Conservation (phyloP, 2,113 vertebrate species). For the Epinephelus moara region DNA sequence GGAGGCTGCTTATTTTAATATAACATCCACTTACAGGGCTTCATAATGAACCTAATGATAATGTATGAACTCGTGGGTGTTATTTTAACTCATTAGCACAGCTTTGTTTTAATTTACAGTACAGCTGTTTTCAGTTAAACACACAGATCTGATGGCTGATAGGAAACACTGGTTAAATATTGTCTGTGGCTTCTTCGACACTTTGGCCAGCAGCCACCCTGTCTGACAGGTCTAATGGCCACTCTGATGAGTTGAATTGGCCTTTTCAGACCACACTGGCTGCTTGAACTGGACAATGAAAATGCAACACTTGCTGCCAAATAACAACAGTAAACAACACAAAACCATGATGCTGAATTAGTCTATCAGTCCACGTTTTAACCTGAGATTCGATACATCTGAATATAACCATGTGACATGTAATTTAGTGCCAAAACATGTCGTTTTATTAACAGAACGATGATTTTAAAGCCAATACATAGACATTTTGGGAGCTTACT, state of each 20-base stretch:
- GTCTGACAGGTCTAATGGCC: slow-evolving; percentile 23
- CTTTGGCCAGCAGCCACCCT: slow-evolving; percentile 21
- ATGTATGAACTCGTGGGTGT: slow-evolving; percentile 1
- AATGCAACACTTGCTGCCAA: slow-evolving; percentile 2
- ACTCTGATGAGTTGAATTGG: neutral
- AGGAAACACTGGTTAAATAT: neutral
- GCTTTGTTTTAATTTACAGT: slow-evolving; percentile 38
- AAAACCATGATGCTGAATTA: neutral
- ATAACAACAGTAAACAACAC: slow-evolving; percentile 8
- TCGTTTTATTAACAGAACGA: neutral
- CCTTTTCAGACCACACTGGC: neutral
- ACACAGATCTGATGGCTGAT: neutral
- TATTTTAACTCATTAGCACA: slow-evolving; percentile 20
- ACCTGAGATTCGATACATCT: neutral
- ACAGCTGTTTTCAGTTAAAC: slow-evolving; percentile 8
- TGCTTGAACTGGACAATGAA: neutral
- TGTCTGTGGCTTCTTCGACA: slow-evolving; percentile 1
- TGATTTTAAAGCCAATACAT: neutral
- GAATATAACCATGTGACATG: neutral
- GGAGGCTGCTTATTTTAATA: neutral
- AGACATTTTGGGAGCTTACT: neutral
- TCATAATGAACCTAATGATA: slow-evolving; percentile 13
- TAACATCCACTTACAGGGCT: neutral
- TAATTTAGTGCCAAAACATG: neutral
- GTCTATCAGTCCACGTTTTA: neutral